Base-by-base conservation (phyloP, 2,888 invertebrate species). In the Drosophila fungiperda region DNA sequence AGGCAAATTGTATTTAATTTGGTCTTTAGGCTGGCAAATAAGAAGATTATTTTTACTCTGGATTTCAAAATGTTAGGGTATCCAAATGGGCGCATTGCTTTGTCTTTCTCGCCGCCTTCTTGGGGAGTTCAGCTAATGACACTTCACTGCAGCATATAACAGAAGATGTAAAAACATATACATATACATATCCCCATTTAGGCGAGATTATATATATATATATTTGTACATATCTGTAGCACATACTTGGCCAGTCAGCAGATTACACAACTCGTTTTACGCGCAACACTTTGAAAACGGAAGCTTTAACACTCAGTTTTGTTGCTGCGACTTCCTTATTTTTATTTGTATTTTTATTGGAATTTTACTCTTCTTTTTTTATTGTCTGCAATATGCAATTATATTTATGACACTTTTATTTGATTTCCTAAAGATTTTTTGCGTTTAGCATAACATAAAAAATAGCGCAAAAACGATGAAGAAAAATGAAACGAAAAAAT, bases 371-470 rank as follows among this genome's bases (percentile, higher is more conserved):
- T 29, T 29, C 29, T 29, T 60, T 54, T 45, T 64, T 77, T 71
- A 64, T 64, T 75, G 66, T 54, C 62, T 68, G 66, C 60, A 65
- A 73, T 58, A 48, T 77, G 85, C 87, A 85, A 85, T 85, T 85
- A 89, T 85, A 82, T 85, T 89, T 89, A 85, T 84, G 89, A 76
- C 73, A 76, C 58, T 80, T 87, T 89, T 89, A 87, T 85, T 87
- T 71, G 89, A 86, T 82, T 89, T 87, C 62, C 72, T 70, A 77
- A 89, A 87, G 87, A 87, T 87, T 79, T 82, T 70, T 72, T 70
- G 64, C 76, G 78, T 80, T 86, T 86, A 82, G 80, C 86, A 89
- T 78, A 85, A 50, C 68, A 68, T 68, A 68, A 68, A 68, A 57
- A 50, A 29, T 26, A 57, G 12, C 35, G 11, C 48, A 38, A 26